A percentile compares a stretch with the other conserved stretches of the same genome.
Evolutionary conservation across 2,797 vertebrate species (phyloP).

Genomic region (Glossophaga mutica): DNA sequence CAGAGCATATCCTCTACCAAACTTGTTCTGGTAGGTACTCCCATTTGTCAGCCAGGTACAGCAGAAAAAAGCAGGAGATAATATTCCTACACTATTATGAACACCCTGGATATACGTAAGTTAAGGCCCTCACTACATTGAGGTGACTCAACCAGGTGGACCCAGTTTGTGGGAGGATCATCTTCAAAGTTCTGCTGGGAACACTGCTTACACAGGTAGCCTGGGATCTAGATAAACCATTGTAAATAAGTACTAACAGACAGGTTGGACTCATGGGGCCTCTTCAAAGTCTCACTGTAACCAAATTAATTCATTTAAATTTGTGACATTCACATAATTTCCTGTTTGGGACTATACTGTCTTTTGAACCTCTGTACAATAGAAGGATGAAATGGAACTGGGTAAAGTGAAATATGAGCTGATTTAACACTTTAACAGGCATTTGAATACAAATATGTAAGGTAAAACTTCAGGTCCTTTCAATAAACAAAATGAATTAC

Average conservation of each 20-base stretch:
- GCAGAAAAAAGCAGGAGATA: not conserved
- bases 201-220: not conserved
- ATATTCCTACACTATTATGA: not conserved
- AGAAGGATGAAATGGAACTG: not conserved
- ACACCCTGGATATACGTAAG: not conserved
- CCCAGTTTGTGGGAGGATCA: constrained; percentile 7
- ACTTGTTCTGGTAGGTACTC: not conserved
- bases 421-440: not conserved
- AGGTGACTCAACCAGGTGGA: not conserved
- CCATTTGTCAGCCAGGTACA: not conserved
- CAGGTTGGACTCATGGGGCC: not conserved
- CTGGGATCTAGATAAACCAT: not conserved
- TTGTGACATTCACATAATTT: not conserved
- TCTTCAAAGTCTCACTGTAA: not conserved
- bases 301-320: not conserved
- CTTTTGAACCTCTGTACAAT: not conserved
- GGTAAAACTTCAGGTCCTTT: not conserved
- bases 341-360: not conserved
- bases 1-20: not conserved
- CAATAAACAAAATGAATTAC: not conserved
- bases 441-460: not conserved
- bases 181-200: not conserved
- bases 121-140: not conserved
- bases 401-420: not conserved
- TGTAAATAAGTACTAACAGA: not conserved